A percentile compares a stretch with the other conserved stretches of the same genome.
Conservation (phyloP, 2,888 invertebrate genomes). For the Agrochola lota region DNA sequence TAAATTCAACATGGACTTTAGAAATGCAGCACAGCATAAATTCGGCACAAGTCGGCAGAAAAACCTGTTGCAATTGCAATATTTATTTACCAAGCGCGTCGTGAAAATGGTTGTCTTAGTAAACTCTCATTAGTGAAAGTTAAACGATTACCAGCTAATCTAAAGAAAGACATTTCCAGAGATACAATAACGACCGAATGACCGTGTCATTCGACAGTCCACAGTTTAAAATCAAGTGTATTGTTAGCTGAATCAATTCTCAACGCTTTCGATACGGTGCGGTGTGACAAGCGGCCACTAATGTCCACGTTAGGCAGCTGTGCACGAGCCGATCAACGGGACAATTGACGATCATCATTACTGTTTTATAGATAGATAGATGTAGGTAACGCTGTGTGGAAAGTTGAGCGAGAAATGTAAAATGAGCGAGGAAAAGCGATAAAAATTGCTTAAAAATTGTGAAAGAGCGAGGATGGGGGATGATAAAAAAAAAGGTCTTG, state of each 20-base stretch:
- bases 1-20: background rate
- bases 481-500: no score
- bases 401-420: constrained; percentile 30
- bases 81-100: background rate
- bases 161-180: background rate
- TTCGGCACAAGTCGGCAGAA: background rate
- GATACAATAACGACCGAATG: background rate
- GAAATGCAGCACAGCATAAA: background rate
- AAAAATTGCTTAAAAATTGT: background rate
- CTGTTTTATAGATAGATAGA: constrained; percentile 44
- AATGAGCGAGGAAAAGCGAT: background rate
- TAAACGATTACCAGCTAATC: background rate
- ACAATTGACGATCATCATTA: constrained; percentile 62
- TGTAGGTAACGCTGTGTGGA: constrained; percentile 31
- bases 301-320: constrained; percentile 58
- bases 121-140: constrained; percentile 8
- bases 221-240: constrained; percentile 11
- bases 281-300: constrained; percentile 57
- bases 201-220: background rate
- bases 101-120: background rate
- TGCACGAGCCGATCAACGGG: constrained; percentile 65
- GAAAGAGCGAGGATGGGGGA: background rate
- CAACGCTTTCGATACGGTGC: constrained; percentile 49
- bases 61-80: background rate
- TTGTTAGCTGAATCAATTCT: constrained; percentile 40